Evolutionary conservation across 2,113 vertebrate species (phyloP), one percentile per base, ranked within the genome.

Genomic region (Artemisiospiza belli): DNA sequence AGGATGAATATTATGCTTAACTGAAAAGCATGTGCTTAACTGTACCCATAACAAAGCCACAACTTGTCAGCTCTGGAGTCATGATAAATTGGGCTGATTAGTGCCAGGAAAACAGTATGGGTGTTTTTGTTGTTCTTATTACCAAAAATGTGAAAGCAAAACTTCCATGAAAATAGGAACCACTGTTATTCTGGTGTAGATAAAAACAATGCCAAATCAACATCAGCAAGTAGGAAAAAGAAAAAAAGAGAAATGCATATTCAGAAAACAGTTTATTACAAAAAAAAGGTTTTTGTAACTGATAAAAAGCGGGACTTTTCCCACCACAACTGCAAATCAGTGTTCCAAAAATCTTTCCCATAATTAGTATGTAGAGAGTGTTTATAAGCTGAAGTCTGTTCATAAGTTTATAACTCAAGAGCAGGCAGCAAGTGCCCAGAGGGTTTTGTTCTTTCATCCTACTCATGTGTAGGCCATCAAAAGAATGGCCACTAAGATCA

Each of bases 301-400:
- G 91, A 44, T 92, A 78, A 88, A 83, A 90, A 61, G 22, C 39
- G 77, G 54, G 84, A 49, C 27, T 95, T 79, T 76, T 72, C 64
- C 52, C 41, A 63, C 14, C 15, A 46, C 52, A 80, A 30, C 44
- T 88, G 33, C 76, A 78, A 57, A 41, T 12, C 0, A 0, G 16
- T 64, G 47, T 89, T 95, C 31, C 37, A 95, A 89, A 95, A 78
- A 28, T 35, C 44, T 74, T 91, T 87, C 47, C 87, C 64, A 67
- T 75, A 75, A 61, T 74, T 59, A 74, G 16, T 76, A 39, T n/a
- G 27, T 37, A 31, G 81, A 63, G 5, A 25, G 9, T 10, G 4
- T 94, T 95, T 92, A 33, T 35, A 85, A 80, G 28, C 12, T 69
- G 44, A 76, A 69, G 43, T 51, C 25, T 85, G 44, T 74, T 90